A percentile compares a stretch with the other conserved stretches of the same genome.
Conservation (phyloP, 2,113 vertebrate species). For the Phalacrocorax aristotelis region DNA sequence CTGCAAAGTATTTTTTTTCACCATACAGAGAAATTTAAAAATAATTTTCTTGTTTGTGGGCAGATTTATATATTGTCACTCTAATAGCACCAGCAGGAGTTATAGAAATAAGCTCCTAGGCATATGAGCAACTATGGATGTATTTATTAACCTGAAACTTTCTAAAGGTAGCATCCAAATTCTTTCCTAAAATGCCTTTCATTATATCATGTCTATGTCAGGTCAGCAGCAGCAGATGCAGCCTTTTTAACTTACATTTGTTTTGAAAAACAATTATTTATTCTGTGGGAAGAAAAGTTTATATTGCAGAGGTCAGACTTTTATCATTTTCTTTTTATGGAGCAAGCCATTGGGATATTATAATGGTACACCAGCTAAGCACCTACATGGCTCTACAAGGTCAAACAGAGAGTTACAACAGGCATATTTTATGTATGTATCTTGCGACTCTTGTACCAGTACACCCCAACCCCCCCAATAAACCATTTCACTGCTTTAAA, state of each 20-base stretch:
- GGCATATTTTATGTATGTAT: slow-evolving; percentile 66
- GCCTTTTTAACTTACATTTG: slow-evolving; percentile 28
- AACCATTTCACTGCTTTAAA: slow-evolving; percentile 60
- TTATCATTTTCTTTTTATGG: slow-evolving; percentile 43
- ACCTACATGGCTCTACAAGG: slow-evolving; percentile 61
- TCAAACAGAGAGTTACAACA: slow-evolving; percentile 66
- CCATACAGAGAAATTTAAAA: neutral
- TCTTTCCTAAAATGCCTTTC: slow-evolving; percentile 26
- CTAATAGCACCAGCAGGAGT: slow-evolving; percentile 2
- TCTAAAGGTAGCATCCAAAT: slow-evolving; percentile 22
- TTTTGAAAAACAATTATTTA: slow-evolving; percentile 70
- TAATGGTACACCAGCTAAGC: slow-evolving; percentile 40
- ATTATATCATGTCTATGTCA: slow-evolving; percentile 42
- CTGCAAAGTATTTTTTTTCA: neutral
- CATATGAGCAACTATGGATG: neutral
- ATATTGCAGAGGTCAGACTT: slow-evolving; percentile 33
- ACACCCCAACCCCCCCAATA: neutral
- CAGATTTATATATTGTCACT: slow-evolving; percentile 8
- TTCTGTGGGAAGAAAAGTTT: slow-evolving; percentile 43
- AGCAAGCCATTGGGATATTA: slow-evolving; percentile 42
- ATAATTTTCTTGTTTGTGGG: neutral
- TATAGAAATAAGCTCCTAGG: slow-evolving; percentile 34
- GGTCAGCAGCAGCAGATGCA: neutral
- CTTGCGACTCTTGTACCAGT: slow-evolving; percentile 1
- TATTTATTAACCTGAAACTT: slow-evolving; percentile 50